These are phyloP conservation scores for Trissoscelio sp. DNA, from an alignment of 2,888 invertebrate genomes.

Conservation along the genomic window DNA sequence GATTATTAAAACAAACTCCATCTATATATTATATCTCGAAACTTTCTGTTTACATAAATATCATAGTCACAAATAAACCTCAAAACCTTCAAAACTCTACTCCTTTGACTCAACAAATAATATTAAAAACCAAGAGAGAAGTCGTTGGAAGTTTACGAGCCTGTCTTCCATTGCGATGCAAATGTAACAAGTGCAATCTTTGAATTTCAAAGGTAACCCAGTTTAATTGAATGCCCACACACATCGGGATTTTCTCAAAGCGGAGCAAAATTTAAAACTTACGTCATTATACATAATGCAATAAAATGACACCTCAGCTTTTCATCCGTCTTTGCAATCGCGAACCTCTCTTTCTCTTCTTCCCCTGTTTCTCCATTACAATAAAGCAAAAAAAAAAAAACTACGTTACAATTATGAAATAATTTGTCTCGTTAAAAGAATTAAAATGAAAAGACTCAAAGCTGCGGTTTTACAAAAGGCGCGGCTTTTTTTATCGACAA, in stretches of 20 bases:
- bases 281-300: constrained; percentile 33
- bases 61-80: no score
- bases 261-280: constrained; percentile 37
- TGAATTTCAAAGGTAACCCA: constrained; percentile 57
- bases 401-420: constrained; percentile 26
- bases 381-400: constrained; percentile 8
- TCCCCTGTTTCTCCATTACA: background rate
- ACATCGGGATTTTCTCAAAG: constrained; percentile 30
- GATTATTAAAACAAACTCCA: no score
- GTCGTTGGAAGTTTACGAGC: constrained; percentile 6
- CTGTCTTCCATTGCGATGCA: constrained; percentile 26
- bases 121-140: constrained; percentile 9
- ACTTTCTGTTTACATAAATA: no score
- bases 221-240: constrained; percentile 55
- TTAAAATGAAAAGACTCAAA: constrained; percentile 26
- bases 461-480: background rate
- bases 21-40: no score
- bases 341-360: background rate
- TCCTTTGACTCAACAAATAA: no score
- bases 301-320: constrained; percentile 19
- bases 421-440: constrained; percentile 25
- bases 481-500: constrained; percentile 11
- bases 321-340: background rate
- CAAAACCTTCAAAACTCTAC: no score
- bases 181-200: constrained; percentile 53